These are phyloP conservation scores for Meteorus colon DNA, from an alignment of 2,888 invertebrate species.

Conservation along the genomic window DNA sequence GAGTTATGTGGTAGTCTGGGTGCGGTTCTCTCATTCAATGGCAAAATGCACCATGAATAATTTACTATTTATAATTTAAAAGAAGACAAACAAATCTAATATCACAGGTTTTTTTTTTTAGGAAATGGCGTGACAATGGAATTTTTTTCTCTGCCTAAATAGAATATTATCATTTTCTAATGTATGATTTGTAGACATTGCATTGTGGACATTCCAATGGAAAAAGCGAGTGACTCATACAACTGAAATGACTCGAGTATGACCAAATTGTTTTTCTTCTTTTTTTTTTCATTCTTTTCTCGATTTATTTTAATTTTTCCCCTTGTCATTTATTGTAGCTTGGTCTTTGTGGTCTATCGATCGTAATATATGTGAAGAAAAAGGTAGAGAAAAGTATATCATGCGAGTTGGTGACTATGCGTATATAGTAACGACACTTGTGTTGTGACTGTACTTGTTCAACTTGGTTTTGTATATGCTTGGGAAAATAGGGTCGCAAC, in stretches of 20 bases:
- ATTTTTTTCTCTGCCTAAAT: too few species aligned
- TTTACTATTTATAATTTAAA: not conserved
- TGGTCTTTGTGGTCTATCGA: not conserved
- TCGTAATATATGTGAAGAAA: constrained; percentile 10
- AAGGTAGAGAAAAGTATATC: not conserved
- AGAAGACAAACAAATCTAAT: not conserved
- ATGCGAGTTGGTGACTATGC: constrained; percentile 7
- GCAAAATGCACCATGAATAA: constrained; percentile 16
- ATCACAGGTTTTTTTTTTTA: not conserved
- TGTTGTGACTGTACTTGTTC: constrained; percentile 28
- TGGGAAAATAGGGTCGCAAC: constrained; percentile 37
- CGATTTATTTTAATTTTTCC: constrained; percentile 28
- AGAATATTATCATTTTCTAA: not conserved
- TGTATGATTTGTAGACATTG: not conserved
- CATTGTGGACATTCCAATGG: constrained; percentile 12
- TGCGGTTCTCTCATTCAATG: constrained; percentile 34
- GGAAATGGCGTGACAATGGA: not conserved
- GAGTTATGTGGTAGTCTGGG: constrained; percentile 26
- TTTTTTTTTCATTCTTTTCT: constrained; percentile 17
- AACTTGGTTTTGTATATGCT: constrained; percentile 9
- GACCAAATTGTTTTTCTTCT: constrained; percentile 14
- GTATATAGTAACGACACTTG: constrained; percentile 17
- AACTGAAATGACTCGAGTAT: constrained; percentile 6
- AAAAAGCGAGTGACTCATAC: not conserved
- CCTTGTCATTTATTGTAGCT: constrained; percentile 6